Evolutionary conservation across 2,888 invertebrate species (phyloP).

Genomic region (Phanerotoma sp.): DNA sequence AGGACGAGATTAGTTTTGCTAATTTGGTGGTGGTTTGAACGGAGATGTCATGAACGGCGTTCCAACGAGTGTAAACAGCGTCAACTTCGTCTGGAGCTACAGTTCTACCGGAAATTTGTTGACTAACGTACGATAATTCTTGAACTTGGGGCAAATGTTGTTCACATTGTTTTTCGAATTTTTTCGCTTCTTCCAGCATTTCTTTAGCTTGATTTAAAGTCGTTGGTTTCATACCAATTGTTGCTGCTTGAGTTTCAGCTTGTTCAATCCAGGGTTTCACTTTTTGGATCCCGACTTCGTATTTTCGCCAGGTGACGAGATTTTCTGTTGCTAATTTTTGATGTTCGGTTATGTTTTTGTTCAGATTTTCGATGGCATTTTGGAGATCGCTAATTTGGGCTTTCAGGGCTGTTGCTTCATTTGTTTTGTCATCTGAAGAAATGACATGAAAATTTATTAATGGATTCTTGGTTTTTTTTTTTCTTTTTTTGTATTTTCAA

Average conservation of each 20-base stretch:
- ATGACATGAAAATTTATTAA: no score
- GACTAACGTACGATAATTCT: constrained; percentile 72
- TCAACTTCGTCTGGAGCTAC: constrained; percentile 83
- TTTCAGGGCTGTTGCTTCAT: constrained; percentile 74
- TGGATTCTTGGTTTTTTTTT: no score
- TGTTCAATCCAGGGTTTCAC: constrained; percentile 88
- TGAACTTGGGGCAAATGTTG: constrained; percentile 74
- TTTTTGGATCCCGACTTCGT: constrained; percentile 75
- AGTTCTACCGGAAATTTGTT: constrained; percentile 73
- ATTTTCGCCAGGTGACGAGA: constrained; percentile 81
- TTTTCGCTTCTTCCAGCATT: constrained; percentile 70
- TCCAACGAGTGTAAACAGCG: constrained; percentile 79
- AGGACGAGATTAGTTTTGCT: constrained; percentile 75
- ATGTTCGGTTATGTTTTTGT: constrained; percentile 75
- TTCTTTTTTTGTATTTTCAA: no score
- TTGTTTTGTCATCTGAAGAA: constrained; percentile 63
- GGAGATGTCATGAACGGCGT: constrained; percentile 78
- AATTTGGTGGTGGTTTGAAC: constrained; percentile 76
- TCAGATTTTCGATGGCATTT: constrained; percentile 74
- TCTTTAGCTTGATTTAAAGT: constrained; percentile 80
- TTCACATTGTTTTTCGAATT: constrained; percentile 77
- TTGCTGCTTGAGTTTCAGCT: constrained; percentile 78
- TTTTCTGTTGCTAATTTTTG: constrained; percentile 76
- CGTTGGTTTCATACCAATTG: constrained; percentile 72
- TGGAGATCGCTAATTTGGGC: constrained; percentile 75